Conservation (phyloP, 2,888 invertebrate species). For the Drosophila cognata region DNA sequence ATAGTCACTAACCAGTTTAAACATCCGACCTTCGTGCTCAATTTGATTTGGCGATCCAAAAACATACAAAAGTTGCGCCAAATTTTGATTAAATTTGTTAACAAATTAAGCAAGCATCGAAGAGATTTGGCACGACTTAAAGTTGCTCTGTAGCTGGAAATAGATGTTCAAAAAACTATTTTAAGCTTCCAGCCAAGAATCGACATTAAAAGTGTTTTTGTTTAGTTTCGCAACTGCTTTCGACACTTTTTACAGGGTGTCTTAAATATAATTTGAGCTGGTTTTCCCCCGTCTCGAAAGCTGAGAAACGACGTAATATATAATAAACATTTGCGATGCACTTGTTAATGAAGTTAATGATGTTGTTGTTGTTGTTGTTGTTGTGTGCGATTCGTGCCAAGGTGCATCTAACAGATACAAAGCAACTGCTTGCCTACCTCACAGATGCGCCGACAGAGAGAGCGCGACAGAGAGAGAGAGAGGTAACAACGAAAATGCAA, state of each 20-base stretch:
- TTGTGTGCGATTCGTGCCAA: constrained; percentile 65
- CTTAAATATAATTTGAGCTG: constrained; percentile 2
- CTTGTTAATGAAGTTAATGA: constrained; percentile 75
- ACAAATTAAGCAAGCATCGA: neutral
- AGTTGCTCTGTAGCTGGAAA: neutral
- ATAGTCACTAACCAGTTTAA: constrained; percentile 44
- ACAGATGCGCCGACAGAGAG: constrained; percentile 16
- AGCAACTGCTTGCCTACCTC: constrained; percentile 25
- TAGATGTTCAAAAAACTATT: neutral
- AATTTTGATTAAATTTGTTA: constrained; percentile 37
- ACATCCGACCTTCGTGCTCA: constrained; percentile 70
- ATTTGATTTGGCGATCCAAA: constrained; percentile 43
- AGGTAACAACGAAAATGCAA: constrained; percentile 51
- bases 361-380: constrained; percentile 30
- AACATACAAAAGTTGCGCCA: constrained; percentile 33
- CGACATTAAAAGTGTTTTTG: neutral
- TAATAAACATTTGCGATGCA: constrained; percentile 63
- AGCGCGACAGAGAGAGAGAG: neutral
- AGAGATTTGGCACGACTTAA: neutral
- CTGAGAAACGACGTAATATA: constrained; percentile 52
- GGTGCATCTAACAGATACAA: constrained; percentile 67
- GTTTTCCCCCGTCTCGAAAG: constrained; percentile 17
- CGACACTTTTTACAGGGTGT: neutral
- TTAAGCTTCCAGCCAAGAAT: neutral
- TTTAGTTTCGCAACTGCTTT: neutral